phyloP scores from a whole-genome alignment of 2,797 vertebrate species.

The Halcyon leucocephala region DNA sequence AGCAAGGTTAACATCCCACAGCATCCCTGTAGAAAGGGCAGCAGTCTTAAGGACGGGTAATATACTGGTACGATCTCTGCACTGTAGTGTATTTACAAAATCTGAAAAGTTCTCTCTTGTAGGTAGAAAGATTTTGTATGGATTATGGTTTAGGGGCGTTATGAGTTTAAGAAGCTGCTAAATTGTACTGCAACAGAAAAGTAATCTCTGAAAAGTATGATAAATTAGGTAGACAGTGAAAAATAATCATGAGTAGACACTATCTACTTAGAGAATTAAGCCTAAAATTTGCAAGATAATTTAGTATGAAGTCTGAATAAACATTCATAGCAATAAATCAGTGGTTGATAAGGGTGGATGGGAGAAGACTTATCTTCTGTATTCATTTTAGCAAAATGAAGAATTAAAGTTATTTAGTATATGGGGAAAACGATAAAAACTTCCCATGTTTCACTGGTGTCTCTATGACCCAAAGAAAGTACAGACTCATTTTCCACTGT shows the following conservation, averaged over 20 bases:
- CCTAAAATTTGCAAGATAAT: background rate
- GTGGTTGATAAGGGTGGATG: background rate
- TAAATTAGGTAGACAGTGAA: background rate
- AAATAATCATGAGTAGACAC: background rate
- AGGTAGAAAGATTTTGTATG: background rate
- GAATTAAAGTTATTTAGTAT: background rate
- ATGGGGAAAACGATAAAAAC: background rate
- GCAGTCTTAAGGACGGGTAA: background rate
- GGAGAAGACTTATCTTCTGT: background rate
- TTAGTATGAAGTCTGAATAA: background rate
- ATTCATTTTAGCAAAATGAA: background rate
- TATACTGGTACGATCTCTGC: background rate
- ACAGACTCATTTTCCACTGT: background rate
- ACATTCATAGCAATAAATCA: background rate
- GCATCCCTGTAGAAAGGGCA: background rate
- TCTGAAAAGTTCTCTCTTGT: fast-evolving
- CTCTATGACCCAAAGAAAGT: background rate
- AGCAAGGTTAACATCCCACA: background rate
- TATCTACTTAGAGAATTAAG: background rate
- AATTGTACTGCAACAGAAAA: background rate
- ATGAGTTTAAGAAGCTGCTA: background rate
- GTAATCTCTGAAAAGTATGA: background rate
- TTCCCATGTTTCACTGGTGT: background rate
- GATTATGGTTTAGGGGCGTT: background rate
- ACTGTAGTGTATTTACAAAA: background rate